A percentile compares a stretch with the other conserved stretches of the same genome.
These are phyloP conservation scores for Heliconius nattereri DNA, from an alignment of 1,140 invertebrate species.

Conservation along the genomic window DNA sequence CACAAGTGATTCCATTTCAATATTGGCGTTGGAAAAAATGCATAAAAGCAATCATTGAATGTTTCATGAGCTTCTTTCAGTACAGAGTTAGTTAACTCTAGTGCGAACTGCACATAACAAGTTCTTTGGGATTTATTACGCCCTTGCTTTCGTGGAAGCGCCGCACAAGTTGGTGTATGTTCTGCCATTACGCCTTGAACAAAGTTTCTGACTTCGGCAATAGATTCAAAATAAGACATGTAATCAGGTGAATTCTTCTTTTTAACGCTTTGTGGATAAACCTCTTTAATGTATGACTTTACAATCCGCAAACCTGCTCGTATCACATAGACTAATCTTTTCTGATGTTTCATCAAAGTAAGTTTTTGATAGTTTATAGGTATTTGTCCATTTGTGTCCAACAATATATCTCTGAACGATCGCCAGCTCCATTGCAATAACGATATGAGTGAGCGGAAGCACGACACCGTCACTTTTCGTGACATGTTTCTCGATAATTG, in stretches of 20 bases:
- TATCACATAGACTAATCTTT: constrained; percentile 93
- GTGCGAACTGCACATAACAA: constrained; percentile 68
- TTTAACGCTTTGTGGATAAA: constrained; percentile 88
- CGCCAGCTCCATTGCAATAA: constrained; percentile 92
- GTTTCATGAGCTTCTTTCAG: constrained; percentile 95
- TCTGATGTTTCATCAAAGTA: constrained; percentile 83
- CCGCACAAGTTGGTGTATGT: constrained; percentile 81
- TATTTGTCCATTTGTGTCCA: constrained; percentile 81
- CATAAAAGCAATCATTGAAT: constrained; percentile 95
- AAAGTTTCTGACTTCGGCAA: constrained; percentile 91
- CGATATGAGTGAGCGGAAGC: constrained; percentile 91
- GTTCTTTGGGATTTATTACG: constrained; percentile 55
- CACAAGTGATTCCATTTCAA: constrained; percentile 96
- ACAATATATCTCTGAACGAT: constrained; percentile 86
- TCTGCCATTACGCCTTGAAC: constrained; percentile 93
- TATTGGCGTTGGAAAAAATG: constrained; percentile 96
- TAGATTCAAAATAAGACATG: constrained; percentile 90
- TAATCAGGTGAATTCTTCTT: constrained; percentile 86
- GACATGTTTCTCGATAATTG: constrained; percentile 89
- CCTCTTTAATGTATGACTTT: constrained; percentile 92
- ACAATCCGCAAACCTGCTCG: constrained; percentile 91
- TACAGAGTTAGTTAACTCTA: constrained; percentile 86
- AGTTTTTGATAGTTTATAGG: constrained; percentile 70
- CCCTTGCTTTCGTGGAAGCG: constrained; percentile 54
- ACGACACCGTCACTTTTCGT: constrained; percentile 89